Evolutionary conservation across 2,888 invertebrate genomes (phyloP).

Genomic region (Drosophila neoperkinsi): DNA sequence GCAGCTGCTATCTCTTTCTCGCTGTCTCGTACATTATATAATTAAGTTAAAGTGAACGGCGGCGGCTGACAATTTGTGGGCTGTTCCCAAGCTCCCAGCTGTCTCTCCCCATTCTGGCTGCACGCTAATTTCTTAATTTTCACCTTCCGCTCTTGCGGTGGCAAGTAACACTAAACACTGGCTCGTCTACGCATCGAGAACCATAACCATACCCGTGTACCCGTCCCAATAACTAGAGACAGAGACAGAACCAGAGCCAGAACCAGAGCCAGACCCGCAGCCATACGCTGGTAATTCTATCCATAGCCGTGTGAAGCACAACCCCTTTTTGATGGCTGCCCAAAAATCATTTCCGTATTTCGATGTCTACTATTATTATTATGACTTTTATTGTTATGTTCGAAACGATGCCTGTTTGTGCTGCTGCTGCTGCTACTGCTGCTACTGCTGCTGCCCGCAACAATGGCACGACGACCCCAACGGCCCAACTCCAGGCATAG

Average conservation of each 20-base stretch:
- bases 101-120: conserved; percentile 47
- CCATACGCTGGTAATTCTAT: conserved; percentile 5
- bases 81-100: conserved; percentile 29
- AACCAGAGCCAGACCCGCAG: conserved; percentile 14
- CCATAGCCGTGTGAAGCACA: conserved; percentile 66
- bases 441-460: conserved; percentile 44
- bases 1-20: conserved; percentile 2
- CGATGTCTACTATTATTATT: conserved; percentile 78
- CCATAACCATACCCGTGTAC: neutral
- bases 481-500: conserved; percentile 50
- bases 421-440: conserved; percentile 22
- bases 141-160: conserved; percentile 79
- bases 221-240: neutral
- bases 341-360: conserved; percentile 75
- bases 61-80: conserved; percentile 53
- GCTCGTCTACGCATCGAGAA: conserved; percentile 1
- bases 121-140: conserved; percentile 82
- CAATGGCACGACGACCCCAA: conserved; percentile 50
- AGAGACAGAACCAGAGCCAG: conserved; percentile 2
- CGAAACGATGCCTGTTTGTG: conserved; percentile 28
- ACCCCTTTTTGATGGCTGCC: conserved; percentile 40
- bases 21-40: conserved; percentile 70
- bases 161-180: conserved; percentile 21
- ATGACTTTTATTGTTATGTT: conserved; percentile 81
- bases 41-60: conserved; percentile 78